Evolutionary conservation across 2,797 vertebrate genomes (phyloP), one percentile per base, ranked within the genome.

Genomic region (Merluccius polli): DNA sequence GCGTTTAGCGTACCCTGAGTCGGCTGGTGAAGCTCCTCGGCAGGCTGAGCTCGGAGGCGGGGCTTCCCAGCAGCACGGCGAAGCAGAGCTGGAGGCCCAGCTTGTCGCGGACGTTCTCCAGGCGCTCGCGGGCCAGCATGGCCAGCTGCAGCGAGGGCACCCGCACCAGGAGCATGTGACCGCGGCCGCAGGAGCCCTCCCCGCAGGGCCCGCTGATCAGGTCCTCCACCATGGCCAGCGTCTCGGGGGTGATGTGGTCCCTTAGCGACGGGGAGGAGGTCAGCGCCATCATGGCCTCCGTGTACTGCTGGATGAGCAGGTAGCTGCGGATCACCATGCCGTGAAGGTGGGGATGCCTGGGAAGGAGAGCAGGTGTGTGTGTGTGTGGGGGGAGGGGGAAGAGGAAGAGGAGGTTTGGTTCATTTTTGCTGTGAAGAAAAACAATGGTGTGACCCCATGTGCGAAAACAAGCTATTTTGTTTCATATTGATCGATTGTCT

Each of bases 321-420:
- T 98, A 99, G 93, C 96, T 98, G 87, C 98, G 96, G 79, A 98
- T 94, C 83, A 99, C 98, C 98, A 98, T 99, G 92, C 97, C 99
- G 90, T 99, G 98, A 35, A 99, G 93, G 82, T 97, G 93, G 0
- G 97, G 96, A 79, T 98, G 97, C 92, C 98, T 99, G 86, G 31
- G 44, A 84, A 6, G 82, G 80, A 16, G 70, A 0, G 16, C 31
- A 21, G 30, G 31, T 8, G 15, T 32, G 16, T 59, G 15, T 71
- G 41, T 75, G 59, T 8, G 21, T 63, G 35, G 4, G n/a, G 12
- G 35, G 31, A n/a, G 21, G 35, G 21, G n/a, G 33, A 11, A 59
- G 32, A 65, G 63, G 24, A 4, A 9, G 68, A 70, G 33, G 32
- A 36, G 21, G 33, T 13, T 32, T 32, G 31, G 32, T 36, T 71